Conservation (phyloP, 2,113 vertebrate genomes). For the Thryonomys swinderianus region DNA sequence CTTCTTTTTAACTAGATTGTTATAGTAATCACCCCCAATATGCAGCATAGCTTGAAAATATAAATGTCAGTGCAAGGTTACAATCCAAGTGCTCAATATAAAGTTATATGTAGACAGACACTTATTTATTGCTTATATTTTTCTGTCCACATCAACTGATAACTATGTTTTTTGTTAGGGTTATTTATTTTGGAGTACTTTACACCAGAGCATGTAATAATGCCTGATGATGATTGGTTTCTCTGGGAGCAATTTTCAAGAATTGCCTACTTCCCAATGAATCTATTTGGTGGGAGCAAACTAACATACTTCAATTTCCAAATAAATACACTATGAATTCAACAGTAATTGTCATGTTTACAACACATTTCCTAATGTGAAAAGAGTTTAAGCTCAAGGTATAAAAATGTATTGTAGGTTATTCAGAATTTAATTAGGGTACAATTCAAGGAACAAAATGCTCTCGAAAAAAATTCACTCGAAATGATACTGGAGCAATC, state of each 20-base stretch:
- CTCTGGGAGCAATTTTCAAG: slow-evolving; percentile 73
- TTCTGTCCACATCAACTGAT: neutral
- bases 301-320: slow-evolving; percentile 48
- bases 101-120: neutral
- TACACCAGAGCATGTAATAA: slow-evolving; percentile 59
- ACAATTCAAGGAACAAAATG: slow-evolving; percentile 54
- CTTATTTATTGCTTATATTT: slow-evolving; percentile 30
- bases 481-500: neutral
- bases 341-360: slow-evolving; percentile 4
- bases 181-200: slow-evolving; percentile 49
- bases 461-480: neutral
- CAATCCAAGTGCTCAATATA: neutral
- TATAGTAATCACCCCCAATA: slow-evolving; percentile 13
- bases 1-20: slow-evolving; percentile 37
- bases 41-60: slow-evolving; percentile 44
- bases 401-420: slow-evolving; percentile 58
- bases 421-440: slow-evolving; percentile 49
- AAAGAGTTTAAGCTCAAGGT: slow-evolving; percentile 8
- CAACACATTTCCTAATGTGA: slow-evolving; percentile 51
- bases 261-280: slow-evolving; percentile 49
- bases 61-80: neutral
- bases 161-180: slow-evolving; percentile 34
- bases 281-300: slow-evolving; percentile 62
- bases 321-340: slow-evolving; percentile 65
- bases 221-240: slow-evolving; percentile 70